Evolutionary conservation across 2,888 invertebrate species (phyloP), one percentile per base, ranked within the genome.

Genomic region (Danaus chrysippus): DNA sequence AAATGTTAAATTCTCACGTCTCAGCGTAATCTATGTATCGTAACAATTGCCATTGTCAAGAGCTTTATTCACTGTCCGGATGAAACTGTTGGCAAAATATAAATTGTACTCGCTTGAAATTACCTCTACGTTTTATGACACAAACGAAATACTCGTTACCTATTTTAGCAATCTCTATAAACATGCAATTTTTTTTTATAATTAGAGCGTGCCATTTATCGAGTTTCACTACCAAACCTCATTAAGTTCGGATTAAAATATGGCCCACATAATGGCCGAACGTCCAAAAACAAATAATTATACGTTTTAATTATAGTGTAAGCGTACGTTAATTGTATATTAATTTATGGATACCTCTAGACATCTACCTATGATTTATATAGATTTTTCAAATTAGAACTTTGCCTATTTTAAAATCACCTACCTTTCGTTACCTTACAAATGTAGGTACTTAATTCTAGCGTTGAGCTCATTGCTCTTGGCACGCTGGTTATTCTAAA

Each of bases 91-190:
- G 75, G 78, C 77, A 76, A 83, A 82, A 80, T 82, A 83, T 84
- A 86, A 86, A 85, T 82, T 82, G 82, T 77, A 74, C 76, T 75
- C 76, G 78, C 76, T 77, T 78, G 75, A 81, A 86, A 85, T 85
- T 84, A 84, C 80, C 79, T 79, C 77, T 78, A 79, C 80, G 76
- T 76, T 83, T 84, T 84, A 82, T 83, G 81, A 82, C 76, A 81
- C 76, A 77, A 81, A 77, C 75, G 77, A 80, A 83, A 81, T 82
- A 75, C 57, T 79, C 76, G 72, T 75, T 71, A 75, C 63, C 71
- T 71, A 75, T 75, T 75, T 75, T 73, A 71, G 17, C 49, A 49
- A 49, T 49, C 49, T 49, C 49, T 49, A 49, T 49, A 49, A 49
- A 49, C 49, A 49, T 49, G 17, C 17, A 17, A 49, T 49, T 49